Evolutionary conservation across 2,113 vertebrate genomes (phyloP), one percentile per base, ranked within the genome.

Genomic region (Cephalopterus ornatus): DNA sequence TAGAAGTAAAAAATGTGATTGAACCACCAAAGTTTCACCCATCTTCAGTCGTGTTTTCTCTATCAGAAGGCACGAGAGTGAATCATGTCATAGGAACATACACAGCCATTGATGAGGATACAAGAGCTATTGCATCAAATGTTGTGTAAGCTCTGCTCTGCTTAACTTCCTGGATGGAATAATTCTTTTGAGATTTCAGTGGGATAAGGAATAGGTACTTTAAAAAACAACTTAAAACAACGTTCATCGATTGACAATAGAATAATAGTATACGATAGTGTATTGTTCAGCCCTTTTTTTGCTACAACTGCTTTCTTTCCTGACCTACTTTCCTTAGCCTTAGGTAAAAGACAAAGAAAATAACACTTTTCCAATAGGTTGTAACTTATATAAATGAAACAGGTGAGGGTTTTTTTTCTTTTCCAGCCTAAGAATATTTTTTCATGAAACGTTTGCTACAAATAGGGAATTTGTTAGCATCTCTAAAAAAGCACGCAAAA

Each of bases 11-110:
- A 81, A 99, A 99, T 87, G 17, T 98, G 52, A 89, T 92, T 22
- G 99, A 99, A 93, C 98, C 97, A 32, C 98, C 98, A 39, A 65
- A 28, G 17, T 99, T 99, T 95, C 7, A 84, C 17, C 99, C 99
- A 15, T 53, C 88, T 70, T 94, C 96, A 66, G 72, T 97, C 74
- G 76, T 93, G 2, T 90, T 99, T 65, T 80, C 95, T 49, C 32
- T 99, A 27, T 94, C 98, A 84, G 97, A 98, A 95, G 96, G 97
- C 18, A 74, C 97, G 55, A 95, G 94, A 28, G 79, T 74, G 33
- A 97, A 97, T 81, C 85, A 95, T 7, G 78, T 98, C 18, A 28
- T 99, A 24, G 96, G 97, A 68, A 98, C 94, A 6, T 99, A 98
- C 33, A 77, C 97, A 67, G 99, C 99, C 55, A 33, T 97, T 0